These are phyloP conservation scores for Spondyliosoma cantharus DNA, from an alignment of 2,797 vertebrate genomes.

Conservation along the genomic window DNA sequence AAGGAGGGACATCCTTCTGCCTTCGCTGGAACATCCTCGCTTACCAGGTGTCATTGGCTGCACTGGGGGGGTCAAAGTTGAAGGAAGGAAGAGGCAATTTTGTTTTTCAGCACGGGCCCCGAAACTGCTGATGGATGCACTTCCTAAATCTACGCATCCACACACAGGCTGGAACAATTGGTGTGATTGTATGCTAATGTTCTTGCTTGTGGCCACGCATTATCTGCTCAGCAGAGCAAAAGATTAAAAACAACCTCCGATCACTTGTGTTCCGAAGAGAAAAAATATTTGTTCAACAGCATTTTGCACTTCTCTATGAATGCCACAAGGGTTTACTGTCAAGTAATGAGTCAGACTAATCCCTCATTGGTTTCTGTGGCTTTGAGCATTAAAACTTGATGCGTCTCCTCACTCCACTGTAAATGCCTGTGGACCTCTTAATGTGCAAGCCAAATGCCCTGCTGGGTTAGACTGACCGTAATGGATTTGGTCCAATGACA, in stretches of 20 bases:
- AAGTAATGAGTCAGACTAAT: slow-evolving; percentile 83
- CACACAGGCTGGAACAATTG: slow-evolving; percentile 67
- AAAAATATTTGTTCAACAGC: slow-evolving; percentile 76
- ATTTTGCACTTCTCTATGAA: slow-evolving; percentile 77
- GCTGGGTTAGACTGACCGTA: slow-evolving; percentile 82
- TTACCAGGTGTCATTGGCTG: slow-evolving; percentile 73
- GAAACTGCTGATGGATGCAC: slow-evolving; percentile 81
- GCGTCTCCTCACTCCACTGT: slow-evolving; percentile 80
- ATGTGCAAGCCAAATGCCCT: slow-evolving; percentile 83
- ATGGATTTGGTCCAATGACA: slow-evolving; percentile 84
- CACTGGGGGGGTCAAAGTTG: slow-evolving; percentile 71
- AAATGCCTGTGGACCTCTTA: slow-evolving; percentile 85
- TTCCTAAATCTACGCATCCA: slow-evolving; percentile 68
- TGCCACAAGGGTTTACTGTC: slow-evolving; percentile 77
- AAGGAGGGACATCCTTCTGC: slow-evolving; percentile 53
- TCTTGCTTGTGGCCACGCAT: slow-evolving; percentile 76
- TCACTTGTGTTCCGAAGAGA: slow-evolving; percentile 70
- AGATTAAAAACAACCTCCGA: slow-evolving; percentile 76
- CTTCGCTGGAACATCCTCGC: slow-evolving; percentile 65
- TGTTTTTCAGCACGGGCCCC: slow-evolving; percentile 73
- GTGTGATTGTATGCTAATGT: slow-evolving; percentile 75
- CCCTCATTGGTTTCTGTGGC: slow-evolving; percentile 85
- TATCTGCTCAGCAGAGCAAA: slow-evolving; percentile 80
- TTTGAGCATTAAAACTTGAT: slow-evolving; percentile 86
- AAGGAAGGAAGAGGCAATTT: slow-evolving; percentile 82